These are phyloP conservation scores for Apodemia duryi DNA, from an alignment of 2,888 invertebrate genomes.

Conservation along the genomic window DNA sequence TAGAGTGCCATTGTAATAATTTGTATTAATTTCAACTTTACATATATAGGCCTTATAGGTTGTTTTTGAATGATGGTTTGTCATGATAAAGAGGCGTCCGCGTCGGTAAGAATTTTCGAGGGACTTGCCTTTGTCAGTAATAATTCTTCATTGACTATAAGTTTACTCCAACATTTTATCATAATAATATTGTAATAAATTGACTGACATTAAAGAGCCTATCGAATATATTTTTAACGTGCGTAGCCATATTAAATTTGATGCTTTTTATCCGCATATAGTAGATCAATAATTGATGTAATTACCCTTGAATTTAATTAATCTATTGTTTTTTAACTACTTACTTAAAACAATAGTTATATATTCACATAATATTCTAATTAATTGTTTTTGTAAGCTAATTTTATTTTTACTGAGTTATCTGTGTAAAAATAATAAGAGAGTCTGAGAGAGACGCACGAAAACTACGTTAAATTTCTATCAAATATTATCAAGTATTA, in stretches of 20 bases:
- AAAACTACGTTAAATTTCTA: no score
- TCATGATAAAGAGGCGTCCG: neutral
- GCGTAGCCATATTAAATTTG: conserved; percentile 1
- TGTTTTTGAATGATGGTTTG: neutral
- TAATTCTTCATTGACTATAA: neutral
- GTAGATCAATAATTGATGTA: neutral
- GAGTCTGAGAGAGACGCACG: no score
- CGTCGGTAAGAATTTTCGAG: neutral
- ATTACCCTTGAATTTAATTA: conserved; percentile 10
- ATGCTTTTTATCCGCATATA: neutral
- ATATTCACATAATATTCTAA: no score
- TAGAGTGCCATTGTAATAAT: neutral
- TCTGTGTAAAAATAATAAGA: no score
- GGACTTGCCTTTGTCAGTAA: conserved; percentile 50
- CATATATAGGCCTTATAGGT: neutral
- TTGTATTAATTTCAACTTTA: neutral
- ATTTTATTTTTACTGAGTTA: no score
- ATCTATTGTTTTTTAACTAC: neutral
- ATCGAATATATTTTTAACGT: conserved; percentile 1
- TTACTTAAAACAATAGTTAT: neutral
- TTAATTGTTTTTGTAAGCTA: no score
- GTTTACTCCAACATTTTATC: neutral
- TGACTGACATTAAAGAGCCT: neutral
- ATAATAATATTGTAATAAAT: neutral
- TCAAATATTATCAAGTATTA: no score